These are phyloP conservation scores for Clavelina lepadiformis DNA, from an alignment of 23 tunicate species.

Conservation along the genomic window DNA sequence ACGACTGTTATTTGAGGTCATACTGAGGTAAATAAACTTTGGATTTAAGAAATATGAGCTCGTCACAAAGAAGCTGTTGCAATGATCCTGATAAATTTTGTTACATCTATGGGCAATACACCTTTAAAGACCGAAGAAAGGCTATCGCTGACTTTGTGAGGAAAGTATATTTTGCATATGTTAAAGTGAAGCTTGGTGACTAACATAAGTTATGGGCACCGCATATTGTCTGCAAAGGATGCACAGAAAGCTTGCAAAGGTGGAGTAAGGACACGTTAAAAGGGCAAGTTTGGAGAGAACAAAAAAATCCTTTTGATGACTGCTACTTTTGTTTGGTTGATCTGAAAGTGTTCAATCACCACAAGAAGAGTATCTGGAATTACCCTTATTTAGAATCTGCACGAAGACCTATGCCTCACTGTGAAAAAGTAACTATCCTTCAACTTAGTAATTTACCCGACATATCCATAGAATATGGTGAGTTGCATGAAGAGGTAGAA, in stretches of 20 bases:
- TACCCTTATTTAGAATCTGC: no score
- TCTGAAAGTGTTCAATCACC: slow-evolving; percentile 3
- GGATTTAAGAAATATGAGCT: slow-evolving; percentile 3
- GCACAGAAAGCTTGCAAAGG: not conserved
- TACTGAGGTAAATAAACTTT: slow-evolving; percentile 2
- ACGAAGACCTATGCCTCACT: slow-evolving; percentile 5
- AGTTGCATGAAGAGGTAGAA: slow-evolving; percentile 11
- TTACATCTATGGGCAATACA: slow-evolving; percentile 3
- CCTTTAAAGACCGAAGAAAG: slow-evolving; percentile 10
- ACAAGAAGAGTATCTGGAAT: slow-evolving; percentile 6
- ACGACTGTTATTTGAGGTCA: not conserved
- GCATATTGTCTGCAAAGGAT: slow-evolving; percentile 9
- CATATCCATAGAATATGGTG: slow-evolving; percentile 9
- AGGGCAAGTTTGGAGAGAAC: slow-evolving; percentile 6
- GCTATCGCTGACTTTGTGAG: slow-evolving; percentile 2
- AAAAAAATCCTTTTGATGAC: slow-evolving; percentile 1
- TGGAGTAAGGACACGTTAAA: not conserved
- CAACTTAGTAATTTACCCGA: slow-evolving; percentile 4
- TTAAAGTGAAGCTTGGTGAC: no score
- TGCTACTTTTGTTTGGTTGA: slow-evolving; percentile 9
- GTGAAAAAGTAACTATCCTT: slow-evolving; percentile 1
- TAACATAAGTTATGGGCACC: slow-evolving; percentile 6
- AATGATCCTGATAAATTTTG: slow-evolving; percentile 7
- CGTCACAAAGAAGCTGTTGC: not conserved
- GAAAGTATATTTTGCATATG: no score